phyloP scores from a whole-genome alignment of 2,113 vertebrate species.

The Syngnathus floridae region DNA sequence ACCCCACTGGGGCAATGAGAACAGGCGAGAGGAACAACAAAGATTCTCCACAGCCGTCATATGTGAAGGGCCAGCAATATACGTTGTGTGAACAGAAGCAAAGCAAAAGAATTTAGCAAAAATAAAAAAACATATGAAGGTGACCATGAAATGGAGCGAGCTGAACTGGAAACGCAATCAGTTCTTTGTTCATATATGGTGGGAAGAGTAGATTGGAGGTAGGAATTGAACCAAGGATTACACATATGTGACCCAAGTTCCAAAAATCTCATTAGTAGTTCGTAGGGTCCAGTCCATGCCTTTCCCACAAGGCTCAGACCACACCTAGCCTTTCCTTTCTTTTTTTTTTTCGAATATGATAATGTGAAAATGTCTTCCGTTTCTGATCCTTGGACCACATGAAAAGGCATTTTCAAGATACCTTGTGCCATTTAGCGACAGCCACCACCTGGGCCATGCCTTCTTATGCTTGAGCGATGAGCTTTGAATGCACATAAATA shows the following conservation, averaged over 20 bases:
- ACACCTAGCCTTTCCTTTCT: not conserved
- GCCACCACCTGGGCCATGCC: not conserved
- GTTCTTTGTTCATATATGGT: conserved; percentile 40
- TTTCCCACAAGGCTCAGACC: conserved; percentile 1
- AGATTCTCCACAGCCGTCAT: conserved; percentile 30
- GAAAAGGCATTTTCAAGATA: not conserved
- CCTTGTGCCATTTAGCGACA: not conserved
- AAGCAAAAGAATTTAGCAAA: not conserved
- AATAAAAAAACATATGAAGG: conserved; percentile 27
- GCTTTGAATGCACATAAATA: not conserved
- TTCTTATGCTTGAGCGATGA: not conserved
- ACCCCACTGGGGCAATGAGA: conserved; percentile 40
- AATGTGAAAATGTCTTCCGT: not conserved
- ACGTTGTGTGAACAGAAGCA: conserved; percentile 18
- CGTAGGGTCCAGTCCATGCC: conserved; percentile 13
- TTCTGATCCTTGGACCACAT: not conserved
- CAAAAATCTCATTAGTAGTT: conserved; percentile 18
- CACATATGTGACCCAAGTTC: conserved; percentile 46
- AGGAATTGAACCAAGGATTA: conserved; percentile 37
- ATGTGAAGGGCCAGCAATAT: conserved; percentile 19
- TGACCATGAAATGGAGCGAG: conserved; percentile 38
- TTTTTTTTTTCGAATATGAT: not conserved
- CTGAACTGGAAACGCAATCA: conserved; percentile 43
- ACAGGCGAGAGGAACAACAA: conserved; percentile 15
- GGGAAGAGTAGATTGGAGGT: conserved; percentile 36